Conservation (phyloP, 2,888 invertebrate genomes). For the Deroplatys truncata region DNA sequence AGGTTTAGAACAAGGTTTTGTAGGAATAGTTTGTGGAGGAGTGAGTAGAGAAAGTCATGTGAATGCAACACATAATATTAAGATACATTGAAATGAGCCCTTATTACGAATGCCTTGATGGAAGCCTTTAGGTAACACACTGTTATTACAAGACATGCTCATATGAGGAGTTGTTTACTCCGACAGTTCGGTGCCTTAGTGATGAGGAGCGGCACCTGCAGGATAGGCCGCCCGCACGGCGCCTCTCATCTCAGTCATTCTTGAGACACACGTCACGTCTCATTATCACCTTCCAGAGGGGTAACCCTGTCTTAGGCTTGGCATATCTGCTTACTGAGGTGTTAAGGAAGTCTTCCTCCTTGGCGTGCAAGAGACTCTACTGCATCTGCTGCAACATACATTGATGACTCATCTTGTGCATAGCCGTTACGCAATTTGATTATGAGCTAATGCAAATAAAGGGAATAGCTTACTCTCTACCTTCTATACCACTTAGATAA, state of each 20-base stretch:
- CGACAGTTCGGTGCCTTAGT: background rate
- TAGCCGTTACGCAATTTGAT: too few species aligned
- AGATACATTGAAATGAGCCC: too few species aligned
- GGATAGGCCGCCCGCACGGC: background rate
- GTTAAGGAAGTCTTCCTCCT: background rate
- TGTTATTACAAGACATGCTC: background rate
- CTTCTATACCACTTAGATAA: too few species aligned
- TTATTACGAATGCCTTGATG: too few species aligned
- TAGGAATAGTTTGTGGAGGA: too few species aligned
- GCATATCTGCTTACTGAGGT: background rate
- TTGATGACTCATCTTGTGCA: fast-evolving
- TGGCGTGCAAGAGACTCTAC: too few species aligned
- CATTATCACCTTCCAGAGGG: background rate
- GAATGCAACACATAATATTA: too few species aligned
- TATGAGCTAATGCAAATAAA: too few species aligned
- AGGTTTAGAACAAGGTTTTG: too few species aligned
- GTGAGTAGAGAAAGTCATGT: too few species aligned
- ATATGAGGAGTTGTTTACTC: background rate
- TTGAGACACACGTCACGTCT: background rate
- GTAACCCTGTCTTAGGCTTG: background rate
- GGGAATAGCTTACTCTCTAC: too few species aligned
- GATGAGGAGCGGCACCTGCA: background rate
- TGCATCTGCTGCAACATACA: too few species aligned
- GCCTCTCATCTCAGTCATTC: background rate
- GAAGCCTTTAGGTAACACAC: background rate